These are phyloP conservation scores for Neodiprion lecontei DNA, from an alignment of 1,140 invertebrate species.

Conservation along the genomic window DNA sequence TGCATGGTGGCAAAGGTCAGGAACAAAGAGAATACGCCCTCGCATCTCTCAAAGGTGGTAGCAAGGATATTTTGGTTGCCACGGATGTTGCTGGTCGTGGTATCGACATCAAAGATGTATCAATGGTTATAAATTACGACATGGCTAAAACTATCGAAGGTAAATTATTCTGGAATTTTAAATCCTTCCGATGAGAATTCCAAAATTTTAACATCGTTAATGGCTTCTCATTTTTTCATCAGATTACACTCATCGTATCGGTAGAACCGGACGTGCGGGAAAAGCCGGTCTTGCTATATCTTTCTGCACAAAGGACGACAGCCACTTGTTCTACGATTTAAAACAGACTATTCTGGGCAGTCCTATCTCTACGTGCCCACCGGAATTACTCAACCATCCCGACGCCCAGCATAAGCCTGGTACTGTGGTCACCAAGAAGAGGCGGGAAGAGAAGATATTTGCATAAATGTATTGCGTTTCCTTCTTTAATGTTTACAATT, in stretches of 20 bases:
- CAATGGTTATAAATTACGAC: slow-evolving; percentile 98
- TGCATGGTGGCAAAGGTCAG: slow-evolving; percentile 99
- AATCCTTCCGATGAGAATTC: not conserved
- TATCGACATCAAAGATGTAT: slow-evolving; percentile 99
- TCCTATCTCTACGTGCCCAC: slow-evolving; percentile 94
- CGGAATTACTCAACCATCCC: slow-evolving; percentile 97
- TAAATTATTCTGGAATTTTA: slow-evolving; percentile 40
- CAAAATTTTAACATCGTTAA: slow-evolving; percentile 21
- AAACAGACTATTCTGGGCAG: slow-evolving; percentile 90
- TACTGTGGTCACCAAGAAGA: slow-evolving; percentile 90
- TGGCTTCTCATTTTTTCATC: slow-evolving; percentile 44
- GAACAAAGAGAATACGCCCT: slow-evolving; percentile 99
- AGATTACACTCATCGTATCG: slow-evolving; percentile 99
- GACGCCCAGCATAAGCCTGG: slow-evolving; percentile 98
- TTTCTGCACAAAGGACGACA: slow-evolving; percentile 97
- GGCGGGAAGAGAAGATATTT: slow-evolving; percentile 95
- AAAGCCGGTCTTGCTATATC: slow-evolving; percentile 96
- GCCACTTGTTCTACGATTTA: slow-evolving; percentile 94
- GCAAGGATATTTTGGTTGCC: slow-evolving; percentile 98
- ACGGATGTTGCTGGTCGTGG: slow-evolving; percentile 99
- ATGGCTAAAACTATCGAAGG: slow-evolving; percentile 99
- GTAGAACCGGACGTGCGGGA: slow-evolving; percentile 97
- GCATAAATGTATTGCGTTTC: slow-evolving; percentile 63
- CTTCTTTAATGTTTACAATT: too few species aligned
- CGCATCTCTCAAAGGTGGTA: slow-evolving; percentile 91